Percentiles rank a stretch among this genome's conserved stretches.
Conservation (phyloP, 2,888 invertebrate species). For the Spialia ferax region DNA sequence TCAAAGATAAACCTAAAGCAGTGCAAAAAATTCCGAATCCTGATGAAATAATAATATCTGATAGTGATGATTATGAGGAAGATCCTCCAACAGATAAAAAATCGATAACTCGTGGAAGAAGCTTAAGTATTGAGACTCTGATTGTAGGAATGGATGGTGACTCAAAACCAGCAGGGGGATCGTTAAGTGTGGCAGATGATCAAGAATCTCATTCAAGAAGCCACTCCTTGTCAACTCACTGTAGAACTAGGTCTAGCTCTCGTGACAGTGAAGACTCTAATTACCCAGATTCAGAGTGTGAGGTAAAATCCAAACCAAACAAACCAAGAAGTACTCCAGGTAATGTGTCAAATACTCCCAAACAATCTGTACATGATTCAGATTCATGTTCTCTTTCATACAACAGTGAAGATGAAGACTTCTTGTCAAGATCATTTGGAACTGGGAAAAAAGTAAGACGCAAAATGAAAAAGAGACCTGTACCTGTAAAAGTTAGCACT, state of each 20-base stretch:
- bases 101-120: conserved; percentile 46
- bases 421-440: conserved; percentile 73
- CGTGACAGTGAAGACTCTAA: conserved; percentile 69
- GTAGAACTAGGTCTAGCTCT: conserved; percentile 67
- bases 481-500: conserved; percentile 50
- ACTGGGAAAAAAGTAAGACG: conserved; percentile 63
- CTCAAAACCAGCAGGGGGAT: conserved; percentile 52
- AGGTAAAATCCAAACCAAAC: conserved; percentile 52
- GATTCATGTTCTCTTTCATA: conserved; percentile 76
- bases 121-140: conserved; percentile 73
- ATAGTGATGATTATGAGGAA: conserved; percentile 63
- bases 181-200: conserved; percentile 59
- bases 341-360: conserved; percentile 47
- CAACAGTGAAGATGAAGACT: conserved; percentile 75
- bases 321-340: conserved; percentile 48
- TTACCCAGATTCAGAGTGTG: conserved; percentile 69
- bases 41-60: conserved; percentile 73
- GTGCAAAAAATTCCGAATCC: conserved; percentile 65
- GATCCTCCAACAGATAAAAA: conserved; percentile 48
- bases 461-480: conserved; percentile 61
- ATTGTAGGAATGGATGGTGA: conserved; percentile 56
- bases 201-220: conserved; percentile 58
- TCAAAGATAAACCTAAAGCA: conserved; percentile 45
- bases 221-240: conserved; percentile 61
- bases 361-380: conserved; percentile 60